Evolutionary conservation across 2,113 vertebrate species (phyloP).

Genomic region (Semnopithecus entellus): DNA sequence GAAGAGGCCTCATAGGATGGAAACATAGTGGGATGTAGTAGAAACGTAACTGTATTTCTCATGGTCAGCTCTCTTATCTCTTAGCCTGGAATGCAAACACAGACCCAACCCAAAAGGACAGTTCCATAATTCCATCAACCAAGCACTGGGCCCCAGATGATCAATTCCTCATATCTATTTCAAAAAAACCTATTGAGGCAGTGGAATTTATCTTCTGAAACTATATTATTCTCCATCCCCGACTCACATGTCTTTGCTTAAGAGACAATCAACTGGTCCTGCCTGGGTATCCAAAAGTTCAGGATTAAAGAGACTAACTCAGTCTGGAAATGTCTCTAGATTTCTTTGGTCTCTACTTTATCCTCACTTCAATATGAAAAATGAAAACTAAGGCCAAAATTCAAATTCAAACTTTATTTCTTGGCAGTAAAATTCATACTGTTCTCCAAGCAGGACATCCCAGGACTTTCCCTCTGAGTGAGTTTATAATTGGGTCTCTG

Average conservation of each 20-base stretch:
- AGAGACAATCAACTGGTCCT: neutral
- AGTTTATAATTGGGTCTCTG: neutral
- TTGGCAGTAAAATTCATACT: neutral
- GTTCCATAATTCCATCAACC: neutral
- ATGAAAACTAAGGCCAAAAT: neutral
- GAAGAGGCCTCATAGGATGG: neutral
- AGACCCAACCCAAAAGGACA: neutral
- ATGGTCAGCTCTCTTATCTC: neutral
- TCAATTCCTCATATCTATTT: neutral
- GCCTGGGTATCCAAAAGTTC: neutral
- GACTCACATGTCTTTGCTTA: neutral
- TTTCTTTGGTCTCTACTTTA: neutral
- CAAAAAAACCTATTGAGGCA: neutral
- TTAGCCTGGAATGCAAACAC: constrained; percentile 21
- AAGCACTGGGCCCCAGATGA: neutral
- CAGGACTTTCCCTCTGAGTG: neutral
- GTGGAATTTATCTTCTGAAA: neutral
- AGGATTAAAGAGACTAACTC: neutral
- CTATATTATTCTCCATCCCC: neutral
- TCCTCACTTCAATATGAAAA: neutral
- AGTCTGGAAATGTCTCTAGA: neutral
- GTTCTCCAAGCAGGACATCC: neutral
- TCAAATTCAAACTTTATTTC: constrained; percentile 1
- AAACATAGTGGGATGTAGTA: neutral
- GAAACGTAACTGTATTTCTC: neutral